Base-by-base conservation (phyloP, 2,888 invertebrate species). In the Taphrorychus bicolor region DNA sequence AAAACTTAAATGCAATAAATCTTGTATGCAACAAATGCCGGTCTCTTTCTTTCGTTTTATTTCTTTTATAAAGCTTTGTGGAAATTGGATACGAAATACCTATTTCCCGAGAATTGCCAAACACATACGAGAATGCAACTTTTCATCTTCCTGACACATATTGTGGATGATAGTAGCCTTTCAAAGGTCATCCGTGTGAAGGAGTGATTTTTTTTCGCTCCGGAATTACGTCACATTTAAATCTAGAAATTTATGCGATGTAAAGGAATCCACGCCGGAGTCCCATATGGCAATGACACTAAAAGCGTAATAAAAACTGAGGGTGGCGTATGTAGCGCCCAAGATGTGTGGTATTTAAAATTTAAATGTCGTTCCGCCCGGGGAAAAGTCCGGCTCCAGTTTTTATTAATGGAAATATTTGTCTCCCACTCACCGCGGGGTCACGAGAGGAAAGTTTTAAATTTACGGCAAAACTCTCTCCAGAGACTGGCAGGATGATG, bases 271-370 rank as follows among this genome's bases (percentile, higher is more conserved):
- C 45, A 17, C 11, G 17, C 45, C 14, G 14, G 7, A 16, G 14
- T 45, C 45, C 45, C 45, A 45, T 45, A 45, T 45, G 45, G 45
- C 45, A 45, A 45, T 45, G 45, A 45, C 45, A 45, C 45, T 45
- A 45, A 45, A 45, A 45, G 45, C 45, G 45, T 45, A 51, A 51
- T 51, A 51, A 51, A 51, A 51, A 51, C 51, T 51, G 19, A 21
- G 21, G 21, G 51, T 51, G 21, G 51, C 51, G 22, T 21, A n/a
- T 51, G 51, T 51, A 18, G 51, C 51, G 32, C 32, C 42, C 41
- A 57, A 42, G 57, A 57, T 57, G 19, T 57, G 22, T 57, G 18
- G 41, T 16, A 57, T 57, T 57, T 57, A 57, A 57, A 57, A 57
- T 57, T 40, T 42, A 57, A 57, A 57, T 57, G 41, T 57, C 16